phyloP scores from a whole-genome alignment of 2,797 vertebrate genomes.

The Gymnoscopelus microlampas region DNA sequence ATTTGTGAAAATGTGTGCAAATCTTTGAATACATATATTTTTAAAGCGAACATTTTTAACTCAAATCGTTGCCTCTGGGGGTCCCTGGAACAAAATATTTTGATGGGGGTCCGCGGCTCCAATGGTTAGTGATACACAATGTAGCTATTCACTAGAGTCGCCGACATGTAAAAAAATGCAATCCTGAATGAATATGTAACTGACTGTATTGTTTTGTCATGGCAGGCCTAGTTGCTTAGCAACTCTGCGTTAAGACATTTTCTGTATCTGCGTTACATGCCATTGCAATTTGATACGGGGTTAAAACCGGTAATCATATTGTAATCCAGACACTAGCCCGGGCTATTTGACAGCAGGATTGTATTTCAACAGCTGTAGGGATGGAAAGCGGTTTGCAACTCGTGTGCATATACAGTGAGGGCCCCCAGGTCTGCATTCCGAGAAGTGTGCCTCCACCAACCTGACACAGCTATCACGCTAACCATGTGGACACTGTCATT shows the following conservation, averaged over 20 bases:
- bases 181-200: too few species aligned
- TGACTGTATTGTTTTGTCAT: too few species aligned
- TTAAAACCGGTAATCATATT: not conserved
- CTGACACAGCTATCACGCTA: not conserved
- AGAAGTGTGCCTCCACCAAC: slow-evolving; percentile 4
- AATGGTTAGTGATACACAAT: too few species aligned
- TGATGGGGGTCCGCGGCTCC: too few species aligned
- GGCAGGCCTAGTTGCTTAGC: not conserved
- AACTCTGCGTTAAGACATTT: not conserved
- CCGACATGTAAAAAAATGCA: too few species aligned
- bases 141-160: too few species aligned
- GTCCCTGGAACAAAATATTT: too few species aligned
- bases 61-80: too few species aligned
- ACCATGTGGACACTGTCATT: slow-evolving; percentile 10
- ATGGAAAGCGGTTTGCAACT: not conserved
- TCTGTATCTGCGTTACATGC: not conserved
- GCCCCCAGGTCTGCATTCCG: not conserved
- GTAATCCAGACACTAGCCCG: slow-evolving; percentile 3
- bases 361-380: slow-evolving; percentile 9
- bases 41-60: too few species aligned
- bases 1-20: too few species aligned
- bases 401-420: not conserved
- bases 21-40: too few species aligned
- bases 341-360: slow-evolving; percentile 2
- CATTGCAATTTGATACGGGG: not conserved